Conservation (phyloP, 2,888 invertebrate species). For the Diaprepes abbreviatus region DNA sequence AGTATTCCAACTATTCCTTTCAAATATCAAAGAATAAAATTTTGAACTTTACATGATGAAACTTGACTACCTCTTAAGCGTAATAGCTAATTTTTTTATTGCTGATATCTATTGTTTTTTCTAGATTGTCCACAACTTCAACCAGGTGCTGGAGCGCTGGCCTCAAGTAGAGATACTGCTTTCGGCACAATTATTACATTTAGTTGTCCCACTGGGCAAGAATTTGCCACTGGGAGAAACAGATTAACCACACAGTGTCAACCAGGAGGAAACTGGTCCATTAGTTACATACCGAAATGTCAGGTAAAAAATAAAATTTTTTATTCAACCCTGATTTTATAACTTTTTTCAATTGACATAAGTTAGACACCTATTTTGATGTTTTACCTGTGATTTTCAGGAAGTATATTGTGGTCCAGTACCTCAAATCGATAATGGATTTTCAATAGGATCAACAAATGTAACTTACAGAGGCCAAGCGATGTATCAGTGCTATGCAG, state of each 20-base stretch:
- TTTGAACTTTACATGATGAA: too few relatives aligned
- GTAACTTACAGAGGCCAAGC: slow-evolving; percentile 94
- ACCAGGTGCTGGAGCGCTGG: slow-evolving; percentile 89
- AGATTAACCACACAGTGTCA: slow-evolving; percentile 88
- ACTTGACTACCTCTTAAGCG: too few relatives aligned
- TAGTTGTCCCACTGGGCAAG: slow-evolving; percentile 93
- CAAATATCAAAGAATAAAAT: too few relatives aligned
- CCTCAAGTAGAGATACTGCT: slow-evolving; percentile 91
- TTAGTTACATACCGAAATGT: slow-evolving; percentile 91
- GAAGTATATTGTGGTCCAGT: slow-evolving; percentile 98
- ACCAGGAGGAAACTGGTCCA: slow-evolving; percentile 93
- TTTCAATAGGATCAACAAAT: slow-evolving; percentile 95
- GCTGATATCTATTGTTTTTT: slow-evolving; percentile 46
- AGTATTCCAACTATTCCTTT: too few relatives aligned
- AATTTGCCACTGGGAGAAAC: slow-evolving; percentile 91
- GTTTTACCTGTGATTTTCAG: slow-evolving; percentile 18
- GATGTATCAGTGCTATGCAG: slow-evolving; percentile 97
- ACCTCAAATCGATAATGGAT: slow-evolving; percentile 97
- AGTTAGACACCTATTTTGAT: too few relatives aligned
- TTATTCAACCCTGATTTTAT: too few relatives aligned
- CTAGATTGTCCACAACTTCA: slow-evolving; percentile 88
- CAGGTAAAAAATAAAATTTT: slow-evolving; percentile 75
- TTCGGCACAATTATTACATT: slow-evolving; percentile 91
- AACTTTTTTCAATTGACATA: too few relatives aligned
- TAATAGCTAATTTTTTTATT: slow-evolving; percentile 9